Base-by-base conservation (phyloP, 2,797 vertebrate species). In the Xenentodon cancila region DNA sequence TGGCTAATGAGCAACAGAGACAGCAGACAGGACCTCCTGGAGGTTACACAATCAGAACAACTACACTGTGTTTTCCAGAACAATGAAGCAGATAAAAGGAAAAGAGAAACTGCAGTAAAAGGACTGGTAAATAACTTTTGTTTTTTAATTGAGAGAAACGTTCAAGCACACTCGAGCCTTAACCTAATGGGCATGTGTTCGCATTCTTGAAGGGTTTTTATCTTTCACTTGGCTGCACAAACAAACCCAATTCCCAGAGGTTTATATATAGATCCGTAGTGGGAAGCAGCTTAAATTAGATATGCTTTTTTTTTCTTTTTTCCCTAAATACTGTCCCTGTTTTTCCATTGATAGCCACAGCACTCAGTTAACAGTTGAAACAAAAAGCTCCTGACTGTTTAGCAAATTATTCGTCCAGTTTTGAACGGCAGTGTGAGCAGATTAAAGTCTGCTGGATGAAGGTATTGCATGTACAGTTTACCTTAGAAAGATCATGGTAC, bases 401-500 rank as follows among this genome's bases (percentile, higher is more conserved):
- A 59, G n/a, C 50, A 9, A 53, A 2, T 17, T 18, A 4, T 54
- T 9, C 4, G 16, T 6, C 25, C 49, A 32, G 16, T 44, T 59
- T 59, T 4, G 44, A 32, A 68, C 34, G 25, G 21, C 2, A 13
- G 49, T 15, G 15, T 21, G 21, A 49, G 30, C 13, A 49, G n/a
- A n/a, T n/a, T n/a, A n/a, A n/a, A n/a, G n/a, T n/a, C n/a, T n/a
- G n/a, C 27, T 55, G 13, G 2, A 48, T 17, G 2, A 8, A 54
- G 2, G 17, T 19, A 20, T 21, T 43, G 12, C 12, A 50, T 55
- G 30, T 64, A 25, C 25, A 25, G 25, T 25, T 55, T 94, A 98
- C 97, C 95, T 96, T 97, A 81, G 92, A 94, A 50, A 97, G 81
- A 77, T 98, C 96, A 66, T 92, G 80, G 44, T 94, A 95, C 69